Evolutionary conservation across 2,113 vertebrate genomes (phyloP).

Genomic region (Sinocyclocheilus maitianheensis): DNA sequence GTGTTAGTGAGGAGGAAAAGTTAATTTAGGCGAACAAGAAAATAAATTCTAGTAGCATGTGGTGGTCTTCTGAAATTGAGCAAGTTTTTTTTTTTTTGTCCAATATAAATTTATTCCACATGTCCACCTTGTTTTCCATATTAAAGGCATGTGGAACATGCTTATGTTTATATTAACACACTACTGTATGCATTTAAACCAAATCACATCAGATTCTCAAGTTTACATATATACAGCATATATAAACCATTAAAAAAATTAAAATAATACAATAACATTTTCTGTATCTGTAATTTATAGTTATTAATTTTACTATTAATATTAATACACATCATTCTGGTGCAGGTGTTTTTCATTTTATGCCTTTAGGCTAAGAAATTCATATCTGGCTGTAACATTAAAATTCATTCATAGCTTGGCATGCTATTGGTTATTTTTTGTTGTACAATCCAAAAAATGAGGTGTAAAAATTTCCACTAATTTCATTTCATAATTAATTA

Average conservation of each 20-base stretch:
- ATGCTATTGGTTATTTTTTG: background rate
- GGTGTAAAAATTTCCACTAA: too few species aligned
- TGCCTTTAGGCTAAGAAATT: background rate
- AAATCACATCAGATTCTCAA: background rate
- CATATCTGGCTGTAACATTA: background rate
- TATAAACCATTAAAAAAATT: background rate
- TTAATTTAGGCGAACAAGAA: background rate
- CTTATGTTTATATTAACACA: background rate
- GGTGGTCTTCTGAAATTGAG: background rate
- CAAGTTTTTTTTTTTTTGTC: background rate
- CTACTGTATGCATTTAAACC: background rate
- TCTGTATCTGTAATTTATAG: too few species aligned
- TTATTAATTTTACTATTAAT: too few species aligned
- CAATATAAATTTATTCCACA: background rate
- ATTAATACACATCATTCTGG: background rate
- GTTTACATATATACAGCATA: background rate
- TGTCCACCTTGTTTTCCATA: background rate
- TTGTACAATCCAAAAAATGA: background rate
- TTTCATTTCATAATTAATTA: too few species aligned
- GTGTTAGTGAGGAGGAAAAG: slow-evolving; percentile 60
- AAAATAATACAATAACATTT: too few species aligned
- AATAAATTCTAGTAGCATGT: background rate
- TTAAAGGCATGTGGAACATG: background rate
- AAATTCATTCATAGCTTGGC: background rate
- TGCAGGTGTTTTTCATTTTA: background rate